Evolutionary conservation across 2,113 vertebrate species (phyloP).

Genomic region (Heterotilapia buettikoferi): DNA sequence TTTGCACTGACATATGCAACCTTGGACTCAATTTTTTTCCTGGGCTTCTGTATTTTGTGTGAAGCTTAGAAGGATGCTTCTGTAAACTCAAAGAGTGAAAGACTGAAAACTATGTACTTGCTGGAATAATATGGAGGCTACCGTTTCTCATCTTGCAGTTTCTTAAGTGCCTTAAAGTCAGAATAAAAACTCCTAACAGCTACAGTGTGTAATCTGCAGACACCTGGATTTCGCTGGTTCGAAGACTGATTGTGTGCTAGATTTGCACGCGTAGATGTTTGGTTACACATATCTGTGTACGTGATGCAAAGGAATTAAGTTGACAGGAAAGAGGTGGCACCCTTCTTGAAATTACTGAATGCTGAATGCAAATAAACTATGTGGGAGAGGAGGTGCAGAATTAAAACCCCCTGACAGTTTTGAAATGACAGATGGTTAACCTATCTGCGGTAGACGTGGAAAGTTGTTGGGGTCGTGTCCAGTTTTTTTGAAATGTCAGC

Average conservation of each 20-base stretch:
- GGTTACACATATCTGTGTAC: neutral
- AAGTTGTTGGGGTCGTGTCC: neutral
- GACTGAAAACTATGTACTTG: neutral
- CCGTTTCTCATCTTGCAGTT: neutral
- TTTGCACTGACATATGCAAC: constrained; percentile 43
- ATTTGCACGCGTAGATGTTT: neutral
- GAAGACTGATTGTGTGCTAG: neutral
- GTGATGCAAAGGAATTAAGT: neutral
- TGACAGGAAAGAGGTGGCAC: neutral
- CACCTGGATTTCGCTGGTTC: constrained; percentile 36
- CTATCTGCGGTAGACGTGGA: neutral
- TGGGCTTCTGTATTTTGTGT: neutral
- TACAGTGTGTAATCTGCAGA: neutral
- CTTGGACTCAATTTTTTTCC: neutral
- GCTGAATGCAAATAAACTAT: neutral
- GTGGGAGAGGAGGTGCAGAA: neutral
- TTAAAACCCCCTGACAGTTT: neutral
- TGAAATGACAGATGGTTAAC: constrained; percentile 2
- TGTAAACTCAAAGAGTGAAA: neutral
- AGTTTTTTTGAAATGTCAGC: neutral
- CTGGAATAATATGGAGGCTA: neutral
- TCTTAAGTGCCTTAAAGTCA: neutral
- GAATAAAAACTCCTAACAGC: neutral
- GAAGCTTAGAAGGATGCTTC: neutral
- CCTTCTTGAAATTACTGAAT: neutral